phyloP scores from a whole-genome alignment of 2,797 vertebrate genomes.

The Uromys caudimaculatus region DNA sequence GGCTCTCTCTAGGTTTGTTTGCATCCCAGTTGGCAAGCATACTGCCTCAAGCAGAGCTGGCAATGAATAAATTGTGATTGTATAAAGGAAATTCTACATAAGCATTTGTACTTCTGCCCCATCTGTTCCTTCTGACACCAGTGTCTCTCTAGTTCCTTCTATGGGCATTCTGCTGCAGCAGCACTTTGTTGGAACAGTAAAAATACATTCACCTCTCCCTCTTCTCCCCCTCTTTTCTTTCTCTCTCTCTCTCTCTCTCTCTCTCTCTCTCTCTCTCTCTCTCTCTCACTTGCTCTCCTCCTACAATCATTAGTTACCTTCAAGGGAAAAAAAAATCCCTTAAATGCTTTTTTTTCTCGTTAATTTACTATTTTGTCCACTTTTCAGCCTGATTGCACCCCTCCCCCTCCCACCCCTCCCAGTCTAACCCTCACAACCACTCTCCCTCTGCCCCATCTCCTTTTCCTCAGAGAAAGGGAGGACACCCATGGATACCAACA shows the following conservation, averaged over 20 bases:
- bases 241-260: background rate
- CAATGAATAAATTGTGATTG: background rate
- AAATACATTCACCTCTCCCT: background rate
- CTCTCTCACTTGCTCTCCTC: background rate
- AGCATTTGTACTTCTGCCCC: background rate
- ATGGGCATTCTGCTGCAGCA: background rate
- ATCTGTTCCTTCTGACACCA: background rate
- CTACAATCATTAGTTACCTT: slow-evolving; percentile 1
- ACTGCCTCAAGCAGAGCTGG: background rate
- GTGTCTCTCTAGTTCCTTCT: background rate
- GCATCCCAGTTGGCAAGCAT: background rate
- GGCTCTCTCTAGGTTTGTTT: background rate
- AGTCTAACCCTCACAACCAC: background rate
- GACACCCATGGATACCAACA: too few relatives aligned
- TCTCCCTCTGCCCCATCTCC: too few relatives aligned
- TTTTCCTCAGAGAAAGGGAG: too few relatives aligned
- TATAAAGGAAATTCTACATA: background rate
- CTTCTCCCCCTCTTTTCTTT: background rate
- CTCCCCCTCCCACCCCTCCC: background rate
- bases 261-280: too few relatives aligned
- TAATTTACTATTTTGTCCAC: background rate
- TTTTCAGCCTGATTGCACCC: background rate
- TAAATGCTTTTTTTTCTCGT: background rate
- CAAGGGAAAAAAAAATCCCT: background rate
- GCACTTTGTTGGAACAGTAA: background rate